Conservation (phyloP, 2,888 invertebrate species). For the Ashinkailepas kermadecensis region DNA sequence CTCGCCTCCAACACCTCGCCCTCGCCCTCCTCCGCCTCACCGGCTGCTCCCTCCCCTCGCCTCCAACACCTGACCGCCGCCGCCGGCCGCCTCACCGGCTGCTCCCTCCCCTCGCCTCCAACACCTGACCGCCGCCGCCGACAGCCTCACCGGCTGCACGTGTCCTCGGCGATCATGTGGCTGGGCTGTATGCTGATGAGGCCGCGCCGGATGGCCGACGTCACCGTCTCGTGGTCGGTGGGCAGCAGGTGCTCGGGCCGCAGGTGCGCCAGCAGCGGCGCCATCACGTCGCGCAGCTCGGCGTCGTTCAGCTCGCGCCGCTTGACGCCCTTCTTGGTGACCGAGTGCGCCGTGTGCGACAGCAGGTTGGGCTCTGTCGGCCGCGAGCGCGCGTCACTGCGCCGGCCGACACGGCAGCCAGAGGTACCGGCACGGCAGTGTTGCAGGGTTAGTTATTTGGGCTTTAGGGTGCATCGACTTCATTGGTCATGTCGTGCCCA, state of each 20-base stretch:
- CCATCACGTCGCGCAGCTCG: conserved; percentile 73
- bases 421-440: too few relatives aligned
- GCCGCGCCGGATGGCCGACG: conserved; percentile 56
- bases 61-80: conserved; percentile 33
- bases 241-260: conserved; percentile 85
- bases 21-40: conserved; percentile 45
- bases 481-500: too few relatives aligned
- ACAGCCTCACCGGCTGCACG: conserved; percentile 36
- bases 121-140: conserved; percentile 27
- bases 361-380: conserved; percentile 74
- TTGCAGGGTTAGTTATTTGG: too few relatives aligned
- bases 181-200: conserved; percentile 73
- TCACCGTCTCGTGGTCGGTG: conserved; percentile 65
- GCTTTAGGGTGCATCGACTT: too few relatives aligned
- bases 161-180: conserved; percentile 70
- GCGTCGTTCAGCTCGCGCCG: conserved; percentile 65
- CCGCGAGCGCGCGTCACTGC: neutral
- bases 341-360: conserved; percentile 87
- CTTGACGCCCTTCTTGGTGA: conserved; percentile 67
- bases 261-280: conserved; percentile 73
- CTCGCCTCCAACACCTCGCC: too few relatives aligned
- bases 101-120: conserved; percentile 39
- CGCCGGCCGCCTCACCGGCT: conserved; percentile 17
- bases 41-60: conserved; percentile 60
- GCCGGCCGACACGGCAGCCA: too few relatives aligned